phyloP scores from a whole-genome alignment of 1,140 invertebrate species.

The Caenorhabditis remanei region DNA sequence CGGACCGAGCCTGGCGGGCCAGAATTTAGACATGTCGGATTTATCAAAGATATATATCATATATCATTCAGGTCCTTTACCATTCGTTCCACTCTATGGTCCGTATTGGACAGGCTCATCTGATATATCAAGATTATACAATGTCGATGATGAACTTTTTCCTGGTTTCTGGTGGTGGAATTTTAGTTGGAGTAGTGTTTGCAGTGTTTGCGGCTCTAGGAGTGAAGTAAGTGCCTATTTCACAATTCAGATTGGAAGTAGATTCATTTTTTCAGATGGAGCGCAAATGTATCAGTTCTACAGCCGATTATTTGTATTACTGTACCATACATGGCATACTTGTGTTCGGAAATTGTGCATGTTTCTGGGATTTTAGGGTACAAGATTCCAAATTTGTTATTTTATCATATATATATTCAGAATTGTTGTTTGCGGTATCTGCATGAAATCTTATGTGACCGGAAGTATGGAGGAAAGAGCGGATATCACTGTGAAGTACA shows the following conservation, averaged over 20 bases:
- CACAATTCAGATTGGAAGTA: too few relatives aligned
- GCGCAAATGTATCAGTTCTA: constrained; percentile 59
- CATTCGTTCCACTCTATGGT: constrained; percentile 70
- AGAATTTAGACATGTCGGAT: too few relatives aligned
- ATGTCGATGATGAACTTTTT: constrained; percentile 69
- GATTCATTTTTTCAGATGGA: constrained; percentile 9
- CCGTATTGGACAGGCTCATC: constrained; percentile 68
- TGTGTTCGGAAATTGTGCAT: constrained; percentile 67
- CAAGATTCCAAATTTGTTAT: neutral
- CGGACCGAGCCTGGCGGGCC: too few relatives aligned
- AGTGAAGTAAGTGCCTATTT: constrained; percentile 66
- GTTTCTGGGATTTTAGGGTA: constrained; percentile 68
- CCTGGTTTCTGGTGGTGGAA: constrained; percentile 70
- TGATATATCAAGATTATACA: constrained; percentile 70
- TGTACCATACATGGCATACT: constrained; percentile 66
- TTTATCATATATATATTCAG: constrained; percentile 79
- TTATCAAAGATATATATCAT: too few relatives aligned
- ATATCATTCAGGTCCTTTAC: constrained; percentile 68
- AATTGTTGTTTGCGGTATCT: constrained; percentile 97
- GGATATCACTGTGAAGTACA: constrained; percentile 96
- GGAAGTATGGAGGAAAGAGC: constrained; percentile 97
- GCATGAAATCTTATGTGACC: constrained; percentile 99
- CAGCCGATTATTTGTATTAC: constrained; percentile 66
- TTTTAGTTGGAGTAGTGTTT: constrained; percentile 69
- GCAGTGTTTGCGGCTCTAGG: constrained; percentile 70